Evolutionary conservation across 2,797 vertebrate species (phyloP), one percentile per base, ranked within the genome.

Genomic region (Scarus forsteni): DNA sequence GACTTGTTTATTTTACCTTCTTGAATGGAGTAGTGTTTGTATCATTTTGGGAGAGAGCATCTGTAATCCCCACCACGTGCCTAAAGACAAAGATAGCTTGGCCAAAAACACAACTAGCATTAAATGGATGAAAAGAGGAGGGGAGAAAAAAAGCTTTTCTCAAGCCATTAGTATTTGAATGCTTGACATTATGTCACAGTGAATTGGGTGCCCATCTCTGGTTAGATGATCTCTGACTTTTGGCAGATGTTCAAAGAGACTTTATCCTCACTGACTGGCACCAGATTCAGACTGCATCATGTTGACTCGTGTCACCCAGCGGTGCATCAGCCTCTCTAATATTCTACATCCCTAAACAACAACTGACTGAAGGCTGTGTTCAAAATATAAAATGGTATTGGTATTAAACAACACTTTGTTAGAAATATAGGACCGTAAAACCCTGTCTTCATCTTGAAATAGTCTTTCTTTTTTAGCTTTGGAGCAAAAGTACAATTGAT

Each of bases 191-290:
- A 81, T 77, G 59, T 81, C 75, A 84, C 59, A 57, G 63, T 66
- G 66, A 80, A 75, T 64, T 65, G 79, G 70, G 67, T 40, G 48
- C 36, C 61, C 65, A 77, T 70, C 51, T 62, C 64, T 74, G 51
- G 66, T 50, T 72, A 70, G 81, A 81, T 84, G 79, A 84, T 83
- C 79, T 77, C 75, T 67, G 48, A 53, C 36, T 52, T 87, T 77
- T 84, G 85, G 80, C 85, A 88, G 77, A 81, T 81, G 85, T 80
- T 84, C 70, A 79, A 10, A 80, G 27, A 61, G 63, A 83, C 49
- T 74, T 84, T 66, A 85, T 74, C 67, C 81, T 69, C 70, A 40
- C 55, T 56, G 43, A 73, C 63, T 55, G 49, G 80, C 70, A 65
- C 53, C 48, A 63, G 66, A 65, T 18, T 61, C 54, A 67, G 43